phyloP scores from a whole-genome alignment of 2,888 invertebrate genomes.

The Tetragonisca angustula region DNA sequence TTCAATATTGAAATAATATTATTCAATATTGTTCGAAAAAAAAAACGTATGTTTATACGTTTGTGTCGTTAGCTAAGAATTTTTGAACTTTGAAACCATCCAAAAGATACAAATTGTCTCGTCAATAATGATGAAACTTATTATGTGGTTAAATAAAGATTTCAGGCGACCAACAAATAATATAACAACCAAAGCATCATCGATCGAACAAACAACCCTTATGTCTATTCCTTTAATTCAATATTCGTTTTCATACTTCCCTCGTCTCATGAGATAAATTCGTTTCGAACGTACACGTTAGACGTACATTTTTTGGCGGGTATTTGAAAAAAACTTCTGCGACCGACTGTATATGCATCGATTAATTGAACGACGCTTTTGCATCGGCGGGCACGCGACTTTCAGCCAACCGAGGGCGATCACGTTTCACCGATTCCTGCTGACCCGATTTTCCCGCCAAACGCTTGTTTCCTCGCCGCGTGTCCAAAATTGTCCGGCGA shows the following conservation, averaged over 20 bases:
- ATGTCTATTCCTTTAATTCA: slow-evolving; percentile 15
- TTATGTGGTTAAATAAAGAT: slow-evolving; percentile 14
- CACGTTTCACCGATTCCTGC: not conserved
- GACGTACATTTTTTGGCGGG: too few relatives aligned
- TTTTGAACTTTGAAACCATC: slow-evolving; percentile 7
- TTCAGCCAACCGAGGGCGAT: not conserved
- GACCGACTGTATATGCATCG: too few relatives aligned
- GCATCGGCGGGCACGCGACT: not conserved
- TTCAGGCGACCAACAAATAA: not conserved
- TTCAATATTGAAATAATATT: not conserved
- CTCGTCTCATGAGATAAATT: too few relatives aligned
- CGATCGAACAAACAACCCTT: slow-evolving; percentile 12
- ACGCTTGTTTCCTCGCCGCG: not conserved
- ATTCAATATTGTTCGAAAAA: too few relatives aligned
- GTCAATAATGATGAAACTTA: not conserved
- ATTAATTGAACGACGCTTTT: too few relatives aligned
- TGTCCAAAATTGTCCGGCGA: slow-evolving; percentile 9
- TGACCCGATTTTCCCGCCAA: slow-evolving; percentile 1
- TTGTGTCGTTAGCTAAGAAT: slow-evolving; percentile 11
- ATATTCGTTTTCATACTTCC: slow-evolving; percentile 43
- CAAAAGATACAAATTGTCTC: not conserved
- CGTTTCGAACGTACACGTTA: too few relatives aligned
- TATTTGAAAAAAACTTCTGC: too few relatives aligned
- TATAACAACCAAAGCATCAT: slow-evolving; percentile 22
- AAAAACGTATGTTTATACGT: too few relatives aligned